A percentile compares a stretch with the other conserved stretches of the same genome.
These are phyloP conservation scores for Gerris buenoi DNA, from an alignment of 1,140 invertebrate genomes.

Conservation along the genomic window DNA sequence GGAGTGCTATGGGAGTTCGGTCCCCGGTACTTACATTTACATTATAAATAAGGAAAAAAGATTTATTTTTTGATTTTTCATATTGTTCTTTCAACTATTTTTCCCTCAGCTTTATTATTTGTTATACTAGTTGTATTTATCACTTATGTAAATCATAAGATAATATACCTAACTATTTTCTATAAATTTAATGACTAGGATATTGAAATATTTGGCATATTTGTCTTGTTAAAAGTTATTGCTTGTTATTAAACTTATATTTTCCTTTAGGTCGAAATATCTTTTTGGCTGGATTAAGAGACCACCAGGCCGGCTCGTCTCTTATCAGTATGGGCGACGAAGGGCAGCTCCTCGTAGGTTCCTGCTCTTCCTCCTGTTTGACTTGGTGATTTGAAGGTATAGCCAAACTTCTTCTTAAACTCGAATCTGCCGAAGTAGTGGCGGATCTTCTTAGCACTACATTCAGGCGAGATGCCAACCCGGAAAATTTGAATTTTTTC, in stretches of 20 bases:
- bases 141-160: too few relatives aligned
- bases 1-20: too few relatives aligned
- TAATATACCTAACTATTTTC: too few relatives aligned
- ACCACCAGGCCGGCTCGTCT: background rate
- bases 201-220: too few relatives aligned
- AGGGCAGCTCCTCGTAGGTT: background rate
- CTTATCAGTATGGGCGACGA: background rate
- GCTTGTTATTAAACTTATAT: constrained; percentile 2
- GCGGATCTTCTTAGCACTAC: background rate
- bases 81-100: too few relatives aligned
- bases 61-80: too few relatives aligned
- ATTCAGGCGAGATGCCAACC: background rate
- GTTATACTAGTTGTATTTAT: too few relatives aligned
- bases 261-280: constrained; percentile 1
- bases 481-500: background rate
- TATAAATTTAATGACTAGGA: too few relatives aligned
- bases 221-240: too few relatives aligned
- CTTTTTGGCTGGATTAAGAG: background rate
- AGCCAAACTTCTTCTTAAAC: background rate
- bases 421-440: background rate
- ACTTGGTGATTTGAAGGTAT: background rate
- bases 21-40: too few relatives aligned
- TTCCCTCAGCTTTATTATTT: too few relatives aligned
- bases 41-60: too few relatives aligned
- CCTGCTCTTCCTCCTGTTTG: background rate